These are phyloP conservation scores for Choreutis nemorana DNA, from an alignment of 2,888 invertebrate genomes.

Conservation along the genomic window DNA sequence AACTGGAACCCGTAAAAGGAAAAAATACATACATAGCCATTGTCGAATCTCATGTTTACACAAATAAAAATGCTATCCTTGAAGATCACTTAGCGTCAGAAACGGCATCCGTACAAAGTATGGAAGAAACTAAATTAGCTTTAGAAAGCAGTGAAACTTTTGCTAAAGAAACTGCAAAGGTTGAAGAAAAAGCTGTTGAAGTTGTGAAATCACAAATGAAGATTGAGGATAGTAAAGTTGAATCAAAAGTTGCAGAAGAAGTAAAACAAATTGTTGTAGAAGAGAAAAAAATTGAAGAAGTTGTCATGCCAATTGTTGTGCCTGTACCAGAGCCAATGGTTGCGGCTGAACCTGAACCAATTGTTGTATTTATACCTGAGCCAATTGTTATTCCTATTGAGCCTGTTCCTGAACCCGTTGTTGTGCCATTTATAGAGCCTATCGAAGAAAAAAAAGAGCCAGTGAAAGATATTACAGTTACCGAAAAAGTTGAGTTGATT, in stretches of 20 bases:
- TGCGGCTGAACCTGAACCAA: too few relatives aligned
- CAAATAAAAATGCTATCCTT: slow-evolving; percentile 45
- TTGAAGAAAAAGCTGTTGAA: neutral
- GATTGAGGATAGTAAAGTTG: too few relatives aligned
- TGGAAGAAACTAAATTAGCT: slow-evolving; percentile 20
- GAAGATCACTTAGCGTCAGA: slow-evolving; percentile 28
- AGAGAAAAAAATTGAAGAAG: neutral
- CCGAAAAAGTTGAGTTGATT: too few relatives aligned
- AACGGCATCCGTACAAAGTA: slow-evolving; percentile 24
- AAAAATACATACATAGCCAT: slow-evolving; percentile 44
- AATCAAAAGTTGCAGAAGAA: neutral
- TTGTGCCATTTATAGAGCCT: too few relatives aligned
- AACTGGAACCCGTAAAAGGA: slow-evolving; percentile 18
- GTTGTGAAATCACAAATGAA: neutral
- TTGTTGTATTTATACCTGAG: too few relatives aligned
- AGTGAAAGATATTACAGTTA: too few relatives aligned
- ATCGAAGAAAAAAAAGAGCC: too few relatives aligned
- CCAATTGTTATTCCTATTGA: too few relatives aligned
- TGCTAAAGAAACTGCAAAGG: neutral
- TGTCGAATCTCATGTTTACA: slow-evolving; percentile 53
- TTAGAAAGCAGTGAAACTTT: slow-evolving; percentile 16
- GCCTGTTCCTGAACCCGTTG: too few relatives aligned
- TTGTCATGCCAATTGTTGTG: too few relatives aligned
- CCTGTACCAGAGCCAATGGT: too few relatives aligned
- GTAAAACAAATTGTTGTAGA: neutral